Evolutionary conservation across 2,113 vertebrate genomes (phyloP).

Genomic region (Shinisaurus crocodilurus): DNA sequence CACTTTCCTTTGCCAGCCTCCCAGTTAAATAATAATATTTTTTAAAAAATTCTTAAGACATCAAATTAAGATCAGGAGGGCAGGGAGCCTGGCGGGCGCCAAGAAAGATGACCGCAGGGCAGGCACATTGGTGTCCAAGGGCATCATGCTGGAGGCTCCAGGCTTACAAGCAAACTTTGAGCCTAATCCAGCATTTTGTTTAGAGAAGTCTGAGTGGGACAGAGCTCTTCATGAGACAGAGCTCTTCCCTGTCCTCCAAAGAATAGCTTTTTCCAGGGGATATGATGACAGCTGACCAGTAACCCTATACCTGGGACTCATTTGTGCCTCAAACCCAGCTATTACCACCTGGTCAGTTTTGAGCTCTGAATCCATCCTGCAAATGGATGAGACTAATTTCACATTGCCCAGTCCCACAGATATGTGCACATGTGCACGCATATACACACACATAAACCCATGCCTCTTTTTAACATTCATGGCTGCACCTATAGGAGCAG

Average conservation of each 20-base stretch:
- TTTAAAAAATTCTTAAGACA: too few species aligned
- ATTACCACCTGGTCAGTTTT: neutral
- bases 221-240: neutral
- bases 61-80: too few species aligned
- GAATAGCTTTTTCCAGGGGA: neutral
- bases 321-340: neutral
- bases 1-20: too few species aligned
- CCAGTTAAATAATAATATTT: too few species aligned
- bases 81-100: too few species aligned
- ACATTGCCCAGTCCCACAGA: neutral
- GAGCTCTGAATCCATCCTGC: neutral
- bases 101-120: too few species aligned
- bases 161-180: neutral
- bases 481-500: neutral
- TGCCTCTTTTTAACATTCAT: neutral
- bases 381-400: neutral
- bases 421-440: neutral
- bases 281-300: neutral
- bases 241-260: neutral
- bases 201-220: neutral
- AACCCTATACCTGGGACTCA: neutral
- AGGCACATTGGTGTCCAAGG: too few species aligned
- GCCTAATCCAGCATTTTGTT: neutral
- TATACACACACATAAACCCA: too few species aligned
- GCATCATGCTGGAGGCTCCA: too few species aligned